Percentiles rank a stretch among this genome's conserved stretches.
Evolutionary conservation across 2,113 vertebrate genomes (phyloP).

Genomic region (Sylvia atricapilla): DNA sequence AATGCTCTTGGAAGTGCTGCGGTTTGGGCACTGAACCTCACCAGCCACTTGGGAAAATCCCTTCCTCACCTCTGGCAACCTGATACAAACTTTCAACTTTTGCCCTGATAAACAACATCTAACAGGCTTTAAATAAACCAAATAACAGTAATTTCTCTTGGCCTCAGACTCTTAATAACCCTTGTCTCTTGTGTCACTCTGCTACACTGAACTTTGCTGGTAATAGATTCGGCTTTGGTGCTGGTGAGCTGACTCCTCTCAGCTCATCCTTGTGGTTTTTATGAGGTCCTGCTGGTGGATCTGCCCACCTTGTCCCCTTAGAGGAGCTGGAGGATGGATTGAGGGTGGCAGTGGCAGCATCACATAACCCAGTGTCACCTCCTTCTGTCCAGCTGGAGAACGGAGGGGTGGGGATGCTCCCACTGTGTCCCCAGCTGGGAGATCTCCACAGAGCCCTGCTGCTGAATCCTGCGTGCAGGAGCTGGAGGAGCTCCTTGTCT

Average conservation of each 20-base stretch:
- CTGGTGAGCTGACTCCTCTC: neutral
- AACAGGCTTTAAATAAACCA: neutral
- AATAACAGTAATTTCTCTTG: slow-evolving; percentile 14
- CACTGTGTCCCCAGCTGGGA: neutral
- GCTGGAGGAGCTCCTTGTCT: neutral
- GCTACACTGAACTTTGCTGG: neutral
- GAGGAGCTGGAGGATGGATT: neutral
- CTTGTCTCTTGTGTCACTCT: neutral
- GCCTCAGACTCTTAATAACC: neutral
- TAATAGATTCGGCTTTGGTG: neutral
- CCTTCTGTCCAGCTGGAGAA: neutral
- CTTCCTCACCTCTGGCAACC: neutral
- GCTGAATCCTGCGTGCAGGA: neutral
- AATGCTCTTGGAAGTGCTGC: neutral
- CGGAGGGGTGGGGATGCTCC: neutral
- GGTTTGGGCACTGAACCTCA: neutral
- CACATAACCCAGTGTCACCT: neutral
- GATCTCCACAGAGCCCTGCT: neutral
- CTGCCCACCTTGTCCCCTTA: neutral
- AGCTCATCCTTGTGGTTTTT: fast-evolving
- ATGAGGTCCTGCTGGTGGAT: fast-evolving
- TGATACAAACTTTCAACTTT: neutral
- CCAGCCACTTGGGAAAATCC: neutral
- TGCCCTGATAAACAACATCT: neutral
- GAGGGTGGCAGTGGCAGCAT: neutral